Percentiles rank a stretch among this genome's conserved stretches.
Evolutionary conservation across 1,140 invertebrate genomes (phyloP).

Genomic region (Goniozus legneri): DNA sequence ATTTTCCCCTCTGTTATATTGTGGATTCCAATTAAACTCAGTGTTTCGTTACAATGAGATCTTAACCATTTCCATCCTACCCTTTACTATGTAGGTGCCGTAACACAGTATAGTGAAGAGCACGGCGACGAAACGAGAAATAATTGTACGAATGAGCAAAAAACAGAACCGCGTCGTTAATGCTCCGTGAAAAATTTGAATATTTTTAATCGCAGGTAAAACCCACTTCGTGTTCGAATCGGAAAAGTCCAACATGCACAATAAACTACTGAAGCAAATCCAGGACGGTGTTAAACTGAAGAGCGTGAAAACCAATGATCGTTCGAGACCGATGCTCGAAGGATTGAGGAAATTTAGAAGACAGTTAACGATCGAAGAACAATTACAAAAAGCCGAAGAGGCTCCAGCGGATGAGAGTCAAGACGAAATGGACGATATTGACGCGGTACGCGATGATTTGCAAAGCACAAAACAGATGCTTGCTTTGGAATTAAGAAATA

Average conservation of each 20-base stretch:
- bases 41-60: too few relatives aligned
- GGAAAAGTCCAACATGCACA: constrained; percentile 78
- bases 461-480: constrained; percentile 89
- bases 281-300: constrained; percentile 74
- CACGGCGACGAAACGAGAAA: too few relatives aligned
- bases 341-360: constrained; percentile 81
- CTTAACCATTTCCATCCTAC: too few relatives aligned
- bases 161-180: too few relatives aligned
- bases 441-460: constrained; percentile 84
- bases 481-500: constrained; percentile 80
- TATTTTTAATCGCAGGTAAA: constrained; percentile 33
- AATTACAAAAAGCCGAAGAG: constrained; percentile 70
- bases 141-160: too few relatives aligned
- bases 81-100: too few relatives aligned
- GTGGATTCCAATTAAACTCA: too few relatives aligned
- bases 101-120: too few relatives aligned
- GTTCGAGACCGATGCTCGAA: constrained; percentile 78
- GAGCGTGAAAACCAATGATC: constrained; percentile 76
- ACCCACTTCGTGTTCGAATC: constrained; percentile 85
- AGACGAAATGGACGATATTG: constrained; percentile 85
- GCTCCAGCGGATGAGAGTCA: constrained; percentile 58
- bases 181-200: too few relatives aligned
- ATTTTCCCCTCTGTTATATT: too few relatives aligned
- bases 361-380: constrained; percentile 85
- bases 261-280: constrained; percentile 80